Conservation (phyloP, 2,888 invertebrate species). For the Trissolcus japonicus region DNA sequence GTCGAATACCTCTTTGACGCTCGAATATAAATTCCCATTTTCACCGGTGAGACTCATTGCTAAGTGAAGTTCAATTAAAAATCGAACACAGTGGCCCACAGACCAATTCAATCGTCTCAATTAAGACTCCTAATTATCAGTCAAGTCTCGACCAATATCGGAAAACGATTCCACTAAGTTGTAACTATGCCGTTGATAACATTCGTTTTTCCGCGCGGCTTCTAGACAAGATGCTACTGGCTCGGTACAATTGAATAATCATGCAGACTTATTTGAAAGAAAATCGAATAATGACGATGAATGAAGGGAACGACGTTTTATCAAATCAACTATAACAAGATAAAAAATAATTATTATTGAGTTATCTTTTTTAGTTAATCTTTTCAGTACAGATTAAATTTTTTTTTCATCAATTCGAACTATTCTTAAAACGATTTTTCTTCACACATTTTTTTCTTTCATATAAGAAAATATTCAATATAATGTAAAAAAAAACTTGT, state of each 20-base stretch:
- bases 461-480: too few species aligned
- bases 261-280: too few species aligned
- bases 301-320: too few species aligned
- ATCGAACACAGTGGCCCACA: constrained; percentile 47
- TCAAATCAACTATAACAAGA: too few species aligned
- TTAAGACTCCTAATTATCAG: constrained; percentile 72
- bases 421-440: too few species aligned
- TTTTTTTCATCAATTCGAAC: too few species aligned
- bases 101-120: constrained; percentile 68
- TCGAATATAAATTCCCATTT: constrained; percentile 23
- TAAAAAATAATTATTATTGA: too few species aligned
- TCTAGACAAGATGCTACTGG: constrained; percentile 18
- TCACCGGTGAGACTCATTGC: constrained; percentile 21
- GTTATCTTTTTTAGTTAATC: too few species aligned
- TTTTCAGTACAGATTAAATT: too few species aligned
- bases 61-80: constrained; percentile 52
- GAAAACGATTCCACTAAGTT: constrained; percentile 70
- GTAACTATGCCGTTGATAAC: constrained; percentile 58
- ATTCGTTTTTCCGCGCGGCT: constrained; percentile 39
- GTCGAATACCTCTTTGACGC: constrained; percentile 22
- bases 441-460: too few species aligned
- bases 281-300: too few species aligned
- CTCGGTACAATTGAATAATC: constrained; percentile 5
- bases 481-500: too few species aligned
- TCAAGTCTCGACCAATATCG: constrained; percentile 65